Conservation (phyloP, 2,113 vertebrate species). For the Limanda limanda region DNA sequence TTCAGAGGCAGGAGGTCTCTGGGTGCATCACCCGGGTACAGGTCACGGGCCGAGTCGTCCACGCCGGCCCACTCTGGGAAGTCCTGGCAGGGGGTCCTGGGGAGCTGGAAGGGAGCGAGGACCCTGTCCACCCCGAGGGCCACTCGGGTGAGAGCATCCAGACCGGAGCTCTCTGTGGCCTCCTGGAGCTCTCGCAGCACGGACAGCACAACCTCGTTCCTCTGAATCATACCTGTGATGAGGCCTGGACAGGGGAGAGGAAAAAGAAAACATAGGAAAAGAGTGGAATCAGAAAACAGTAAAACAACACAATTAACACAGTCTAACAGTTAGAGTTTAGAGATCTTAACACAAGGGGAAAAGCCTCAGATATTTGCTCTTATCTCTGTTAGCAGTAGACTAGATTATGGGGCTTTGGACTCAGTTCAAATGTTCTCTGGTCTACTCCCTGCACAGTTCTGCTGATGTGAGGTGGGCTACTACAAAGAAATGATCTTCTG, state of each 20-base stretch:
- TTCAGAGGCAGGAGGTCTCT: conserved; percentile 88
- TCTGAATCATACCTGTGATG: conserved; percentile 88
- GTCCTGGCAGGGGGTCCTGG: conserved; percentile 78
- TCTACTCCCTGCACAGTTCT: no score
- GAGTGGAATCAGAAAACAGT: not conserved
- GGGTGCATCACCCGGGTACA: conserved; percentile 92
- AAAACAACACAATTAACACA: not conserved
- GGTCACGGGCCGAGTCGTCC: conserved; percentile 85
- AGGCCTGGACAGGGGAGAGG: not conserved
- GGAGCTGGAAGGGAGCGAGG: conserved; percentile 86
- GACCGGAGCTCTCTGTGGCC: conserved; percentile 88
- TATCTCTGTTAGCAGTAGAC: not conserved
- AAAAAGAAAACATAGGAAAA: not conserved
- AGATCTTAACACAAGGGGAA: not conserved
- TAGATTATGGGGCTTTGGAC: not conserved
- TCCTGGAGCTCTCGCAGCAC: conserved; percentile 92
- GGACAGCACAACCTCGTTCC: conserved; percentile 89
- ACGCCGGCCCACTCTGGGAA: conserved; percentile 86
- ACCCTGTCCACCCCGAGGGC: conserved; percentile 86
- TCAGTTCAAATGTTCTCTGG: not conserved
- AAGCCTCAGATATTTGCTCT: not conserved
- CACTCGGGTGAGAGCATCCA: conserved; percentile 85
- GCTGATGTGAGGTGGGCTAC: no score
- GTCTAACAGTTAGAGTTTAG: not conserved
- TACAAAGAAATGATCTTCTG: no score